Base-by-base conservation (phyloP, 1,140 invertebrate species). In the Lycorma delicatula region DNA sequence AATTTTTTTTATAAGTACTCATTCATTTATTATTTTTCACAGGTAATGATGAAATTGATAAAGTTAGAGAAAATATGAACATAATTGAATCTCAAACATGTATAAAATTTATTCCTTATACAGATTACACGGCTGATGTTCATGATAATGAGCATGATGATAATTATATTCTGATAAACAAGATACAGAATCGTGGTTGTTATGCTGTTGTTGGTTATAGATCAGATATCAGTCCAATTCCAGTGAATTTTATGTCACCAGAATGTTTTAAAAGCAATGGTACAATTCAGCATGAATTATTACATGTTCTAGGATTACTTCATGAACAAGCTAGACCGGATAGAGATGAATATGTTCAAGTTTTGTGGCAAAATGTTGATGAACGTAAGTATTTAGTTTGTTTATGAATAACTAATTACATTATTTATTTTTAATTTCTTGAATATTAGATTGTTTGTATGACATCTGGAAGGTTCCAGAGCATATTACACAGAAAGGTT, bases 311-410 rank as follows among this genome's bases (percentile, higher is more conserved):
- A 5, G 75, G 75, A 3, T 63, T 78, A 0, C 64, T 66, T 26
- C 75, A 77, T 38, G 75, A 78, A 56, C 76, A 77, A 44, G 61
- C 71, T 0, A 58, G 75, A 13, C 54, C 64, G 1, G 75, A 77
- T 56, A 56, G 75, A 29, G 74, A 77, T 55, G 56, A 72, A 1
- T 67, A 70, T 46, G 71, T 77, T 11, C 67, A 56, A 6, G 70
- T 77, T 16, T 56, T 70, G 20, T 76, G 74, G 74, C 64, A 72
- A n/a, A 76, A 76, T 54, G 73, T 77, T 2, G 64, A 77, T 18
- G 60, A 67, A 54, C 71, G 77, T 74, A 67, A 69, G 27, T 28
- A 16, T 47, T 12, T 11, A 25, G 6, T 6, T 50, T 27, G 7
- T 25, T 7, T 46, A n/a, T 12, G 41, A 7, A n/a, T 11, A 46